A percentile compares a stretch with the other conserved stretches of the same genome.
These are phyloP conservation scores for Hemiprocne comata DNA, from an alignment of 2,113 vertebrate species.

Conservation along the genomic window DNA sequence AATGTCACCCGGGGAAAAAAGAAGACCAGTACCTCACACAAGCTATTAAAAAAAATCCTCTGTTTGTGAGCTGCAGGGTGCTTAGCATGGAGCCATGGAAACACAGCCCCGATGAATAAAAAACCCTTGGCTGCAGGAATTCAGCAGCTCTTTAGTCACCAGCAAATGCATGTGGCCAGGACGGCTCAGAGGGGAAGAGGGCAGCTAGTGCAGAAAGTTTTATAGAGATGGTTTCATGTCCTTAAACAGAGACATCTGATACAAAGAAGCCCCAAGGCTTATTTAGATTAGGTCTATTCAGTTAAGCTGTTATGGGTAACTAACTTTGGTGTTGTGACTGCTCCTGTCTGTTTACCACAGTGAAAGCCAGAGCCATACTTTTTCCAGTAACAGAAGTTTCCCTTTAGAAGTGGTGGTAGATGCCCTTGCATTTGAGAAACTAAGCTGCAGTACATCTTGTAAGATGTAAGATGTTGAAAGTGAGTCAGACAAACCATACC, in stretches of 20 bases:
- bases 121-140: background rate
- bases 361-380: background rate
- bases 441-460: background rate
- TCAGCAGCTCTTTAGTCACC: background rate
- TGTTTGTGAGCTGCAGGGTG: slow-evolving; percentile 1
- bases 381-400: background rate
- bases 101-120: background rate
- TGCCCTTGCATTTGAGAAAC: background rate
- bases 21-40: background rate
- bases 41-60: slow-evolving; percentile 20
- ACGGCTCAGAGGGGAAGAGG: background rate
- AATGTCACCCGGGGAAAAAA: background rate
- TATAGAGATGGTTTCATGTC: background rate
- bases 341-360: background rate
- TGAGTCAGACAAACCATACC: background rate
- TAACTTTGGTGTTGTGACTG: background rate
- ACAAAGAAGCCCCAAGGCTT: background rate
- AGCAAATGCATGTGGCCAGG: background rate
- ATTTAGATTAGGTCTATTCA: background rate
- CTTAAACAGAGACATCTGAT: background rate
- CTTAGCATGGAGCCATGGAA: slow-evolving; percentile 33
- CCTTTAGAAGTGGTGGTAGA: background rate
- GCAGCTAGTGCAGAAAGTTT: background rate
- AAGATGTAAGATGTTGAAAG: background rate
- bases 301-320: background rate